Percentiles rank a stretch among this genome's conserved stretches.
These are phyloP conservation scores for Manduca sexta DNA, from an alignment of 1,140 invertebrate species.

Conservation along the genomic window DNA sequence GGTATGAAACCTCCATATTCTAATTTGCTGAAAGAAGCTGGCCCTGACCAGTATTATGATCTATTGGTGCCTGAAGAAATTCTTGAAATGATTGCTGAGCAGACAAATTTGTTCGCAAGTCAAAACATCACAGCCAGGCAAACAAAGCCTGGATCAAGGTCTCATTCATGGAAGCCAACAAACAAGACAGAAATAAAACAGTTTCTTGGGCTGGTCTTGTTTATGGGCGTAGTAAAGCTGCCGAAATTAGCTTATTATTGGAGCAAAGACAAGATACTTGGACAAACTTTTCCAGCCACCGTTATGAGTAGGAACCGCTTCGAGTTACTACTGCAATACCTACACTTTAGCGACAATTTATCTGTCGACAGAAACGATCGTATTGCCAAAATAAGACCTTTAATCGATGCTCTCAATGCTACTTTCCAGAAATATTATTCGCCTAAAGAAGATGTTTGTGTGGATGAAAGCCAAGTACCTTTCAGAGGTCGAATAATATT, in stretches of 20 bases:
- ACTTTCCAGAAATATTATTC: conserved; percentile 42
- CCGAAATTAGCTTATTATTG: conserved; percentile 38
- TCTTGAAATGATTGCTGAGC: conserved; percentile 37
- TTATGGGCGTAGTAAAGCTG: conserved; percentile 36
- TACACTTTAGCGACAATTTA: conserved; percentile 31
- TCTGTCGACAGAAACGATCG: conserved; percentile 27
- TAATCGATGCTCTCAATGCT: conserved; percentile 31
- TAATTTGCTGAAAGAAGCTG: conserved; percentile 32
- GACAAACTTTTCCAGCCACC: conserved; percentile 35
- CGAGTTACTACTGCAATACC: conserved; percentile 27
- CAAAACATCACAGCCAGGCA: conserved; percentile 32
- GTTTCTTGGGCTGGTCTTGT: conserved; percentile 35
- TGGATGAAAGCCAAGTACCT: conserved; percentile 45
- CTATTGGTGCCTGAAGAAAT: conserved; percentile 36
- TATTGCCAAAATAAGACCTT: conserved; percentile 27
- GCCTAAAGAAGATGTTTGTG: conserved; percentile 34
- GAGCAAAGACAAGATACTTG: conserved; percentile 32
- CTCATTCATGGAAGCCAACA: conserved; percentile 36
- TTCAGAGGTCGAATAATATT: conserved; percentile 48
- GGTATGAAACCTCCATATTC: conserved; percentile 33
- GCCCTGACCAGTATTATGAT: conserved; percentile 28
- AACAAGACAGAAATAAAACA: conserved; percentile 37
- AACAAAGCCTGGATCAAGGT: conserved; percentile 37
- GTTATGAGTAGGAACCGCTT: conserved; percentile 35
- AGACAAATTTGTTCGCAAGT: conserved; percentile 37